Conservation (phyloP, 2,113 vertebrate genomes). For the Sapajus apella region DNA sequence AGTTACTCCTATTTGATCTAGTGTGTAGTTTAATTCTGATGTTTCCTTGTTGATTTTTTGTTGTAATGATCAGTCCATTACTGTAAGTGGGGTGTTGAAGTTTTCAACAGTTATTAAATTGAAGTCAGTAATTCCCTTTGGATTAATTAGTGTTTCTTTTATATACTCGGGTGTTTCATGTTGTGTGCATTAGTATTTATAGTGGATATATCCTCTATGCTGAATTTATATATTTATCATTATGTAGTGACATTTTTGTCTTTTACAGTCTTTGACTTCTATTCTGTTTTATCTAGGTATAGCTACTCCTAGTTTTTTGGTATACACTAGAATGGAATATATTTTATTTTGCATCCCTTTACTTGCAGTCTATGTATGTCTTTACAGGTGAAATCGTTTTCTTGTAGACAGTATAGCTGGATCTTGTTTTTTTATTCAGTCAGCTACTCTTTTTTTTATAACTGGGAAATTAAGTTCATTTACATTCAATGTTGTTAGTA, state of each 20-base stretch:
- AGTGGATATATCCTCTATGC: neutral
- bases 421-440: neutral
- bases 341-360: neutral
- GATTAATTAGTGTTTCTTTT: neutral
- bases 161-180: neutral
- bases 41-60: neutral
- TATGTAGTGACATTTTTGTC: neutral
- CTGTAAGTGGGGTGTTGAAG: neutral
- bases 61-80: neutral
- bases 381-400: neutral
- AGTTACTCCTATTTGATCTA: neutral
- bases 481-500: neutral
- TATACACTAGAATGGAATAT: neutral
- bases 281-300: neutral
- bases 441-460: neutral
- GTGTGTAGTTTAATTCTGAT: neutral
- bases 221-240: neutral
- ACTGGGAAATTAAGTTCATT: neutral
- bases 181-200: neutral
- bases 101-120: neutral
- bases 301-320: fast-evolving
- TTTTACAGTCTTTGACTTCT: neutral
- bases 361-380: neutral
- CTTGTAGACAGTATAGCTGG: neutral
- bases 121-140: neutral